Base-by-base conservation (phyloP, 1,140 invertebrate genomes). In the Holcopasites calliopsidis region DNA sequence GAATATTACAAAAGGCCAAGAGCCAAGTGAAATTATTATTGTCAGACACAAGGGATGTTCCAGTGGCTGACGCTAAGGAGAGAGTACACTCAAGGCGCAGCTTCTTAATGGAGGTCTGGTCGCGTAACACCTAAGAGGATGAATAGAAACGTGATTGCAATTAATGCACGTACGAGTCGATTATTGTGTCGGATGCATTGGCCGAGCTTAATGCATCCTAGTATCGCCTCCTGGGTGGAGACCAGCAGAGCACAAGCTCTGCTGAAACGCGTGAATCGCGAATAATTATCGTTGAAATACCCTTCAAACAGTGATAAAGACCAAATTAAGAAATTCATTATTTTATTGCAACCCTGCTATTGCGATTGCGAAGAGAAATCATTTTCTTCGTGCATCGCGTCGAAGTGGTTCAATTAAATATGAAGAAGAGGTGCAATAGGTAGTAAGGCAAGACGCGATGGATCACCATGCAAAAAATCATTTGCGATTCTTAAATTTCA, bases 61-160 rank as follows among this genome's bases (percentile, higher is more conserved):
- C 18, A 23, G n/a, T 18, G 64, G 31, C 44, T 60, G 52, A 75
- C 42, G 42, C 26, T 42, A 60, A 72, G 79, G 38, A 49, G 79
- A 69, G 49, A 52, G 31, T 50, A 74, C 73, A 69, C 69, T 82
- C 79, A 47, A 81, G 69, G 69, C 42, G 81, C 65, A 52, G 73
- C 77, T 82, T 81, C 79, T 82, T 82, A 82, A 82, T 82, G 80
- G 80, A 81, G 71, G 50, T 77, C 44, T 58, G 74, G 50, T 62
- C 68, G 33, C 50, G 74, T 81, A 82, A 81, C 73, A 61, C 52
- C 80, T 73, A 64, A 58, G 55, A 68, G 72, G 81, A 64, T 79
- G 80, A 84, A 80, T 80, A 83, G 77, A 82, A 84, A 73, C 81
- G 72, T 68, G 81, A 72, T 81, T 71, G 82, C 80, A 84, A 83